Conservation (phyloP, 2,113 vertebrate species). For the Calypte anna region DNA sequence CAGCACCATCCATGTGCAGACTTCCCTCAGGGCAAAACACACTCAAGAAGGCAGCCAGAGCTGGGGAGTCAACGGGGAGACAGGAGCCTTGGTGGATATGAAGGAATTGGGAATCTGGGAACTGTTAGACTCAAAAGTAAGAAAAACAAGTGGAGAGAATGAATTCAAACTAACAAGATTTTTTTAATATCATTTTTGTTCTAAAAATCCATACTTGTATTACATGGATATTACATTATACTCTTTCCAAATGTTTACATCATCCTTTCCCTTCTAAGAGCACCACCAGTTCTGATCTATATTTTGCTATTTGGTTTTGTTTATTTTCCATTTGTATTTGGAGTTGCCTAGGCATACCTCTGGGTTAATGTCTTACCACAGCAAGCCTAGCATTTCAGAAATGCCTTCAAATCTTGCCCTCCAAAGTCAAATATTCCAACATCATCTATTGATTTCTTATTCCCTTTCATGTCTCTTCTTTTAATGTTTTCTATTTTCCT, state of each 20-base stretch:
- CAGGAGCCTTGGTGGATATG: too few relatives aligned
- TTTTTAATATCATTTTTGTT: neutral
- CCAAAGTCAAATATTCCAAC: conserved; percentile 57
- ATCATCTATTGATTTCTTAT: conserved; percentile 57
- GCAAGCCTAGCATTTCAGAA: conserved; percentile 52
- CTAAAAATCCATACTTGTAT: neutral
- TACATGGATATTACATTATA: neutral
- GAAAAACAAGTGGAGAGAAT: neutral
- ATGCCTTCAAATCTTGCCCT: conserved; percentile 50
- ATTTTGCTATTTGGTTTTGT: neutral
- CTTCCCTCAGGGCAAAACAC: conserved; percentile 85
- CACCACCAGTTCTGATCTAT: neutral
- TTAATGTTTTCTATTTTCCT: conserved; percentile 37
- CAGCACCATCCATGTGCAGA: conserved; percentile 91
- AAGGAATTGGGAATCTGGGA: too few relatives aligned
- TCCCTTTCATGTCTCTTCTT: conserved; percentile 70
- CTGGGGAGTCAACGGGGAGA: too few relatives aligned
- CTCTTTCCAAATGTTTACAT: neutral
- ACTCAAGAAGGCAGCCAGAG: too few relatives aligned
- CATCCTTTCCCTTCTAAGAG: neutral
- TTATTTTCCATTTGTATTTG: conserved; percentile 23
- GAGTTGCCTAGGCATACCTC: neutral
- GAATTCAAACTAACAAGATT: neutral
- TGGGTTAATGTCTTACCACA: conserved; percentile 50
- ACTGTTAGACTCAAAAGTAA: neutral